Evolutionary conservation across 23 tunicate genomes (phyloP), one percentile per base, ranked within the genome.

Genomic region (Ascidia mentula): DNA sequence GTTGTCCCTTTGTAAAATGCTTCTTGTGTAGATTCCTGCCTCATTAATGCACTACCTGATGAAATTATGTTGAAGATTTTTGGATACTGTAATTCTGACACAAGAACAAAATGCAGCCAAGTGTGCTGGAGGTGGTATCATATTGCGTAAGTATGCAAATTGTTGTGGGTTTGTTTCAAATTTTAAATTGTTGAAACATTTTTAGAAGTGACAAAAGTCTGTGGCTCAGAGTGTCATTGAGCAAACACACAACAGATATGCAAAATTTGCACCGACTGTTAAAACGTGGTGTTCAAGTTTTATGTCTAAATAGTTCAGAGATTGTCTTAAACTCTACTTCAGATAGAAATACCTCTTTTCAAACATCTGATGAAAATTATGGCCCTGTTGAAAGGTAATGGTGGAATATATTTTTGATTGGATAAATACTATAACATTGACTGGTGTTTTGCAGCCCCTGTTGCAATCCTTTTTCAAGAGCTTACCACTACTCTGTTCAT

Each of bases 71-170:
- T 87, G 71, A 80, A 87, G 46, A 81, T 87, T 8, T 87, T 87
- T 38, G 45, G 75, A 12, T 75, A 32, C 38, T 87, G 91, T 37
- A 76, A 81, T 69, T 75, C 91, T 30, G 91, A 80, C 6, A 80
- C 85, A 38, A 73, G 80, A 18, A 77, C 75, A 20, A 1, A 34
- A 22, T 92, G 97, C 83, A 76, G 77, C 31, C 91, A 73, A 24
- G 97, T 92, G 15, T 92, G 92, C 33, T 82, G 90, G 89, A 79
- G 86, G 46, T 92, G 97, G 97, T 84, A 86, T 73, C 78, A 83
- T 42, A 92, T 82, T 32, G 89, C 79, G 97, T 92, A 83, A 87
- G 97, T 82, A 18, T 37, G 32, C 24, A 1, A 9, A 28, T 20
- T 1, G 24, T 53, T 26, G 65, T 53, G 24, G 13, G 22, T 6